A percentile compares a stretch with the other conserved stretches of the same genome.
These are phyloP conservation scores for Anthonomus grandis DNA, from an alignment of 1,140 invertebrate genomes.

Conservation along the genomic window DNA sequence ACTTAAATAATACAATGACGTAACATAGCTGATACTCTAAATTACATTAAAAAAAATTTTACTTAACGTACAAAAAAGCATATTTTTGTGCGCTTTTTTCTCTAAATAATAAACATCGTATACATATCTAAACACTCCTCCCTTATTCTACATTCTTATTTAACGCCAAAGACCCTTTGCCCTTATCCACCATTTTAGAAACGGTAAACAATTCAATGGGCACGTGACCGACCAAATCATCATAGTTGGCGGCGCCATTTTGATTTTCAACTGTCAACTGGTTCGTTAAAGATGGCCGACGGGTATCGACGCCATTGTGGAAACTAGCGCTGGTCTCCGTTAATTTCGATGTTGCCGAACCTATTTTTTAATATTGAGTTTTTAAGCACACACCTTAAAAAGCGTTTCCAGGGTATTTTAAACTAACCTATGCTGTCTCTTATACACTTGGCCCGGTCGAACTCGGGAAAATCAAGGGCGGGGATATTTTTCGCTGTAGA, in stretches of 20 bases:
- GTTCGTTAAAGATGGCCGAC: constrained; percentile 25
- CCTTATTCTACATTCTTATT: background rate
- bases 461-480: constrained; percentile 29
- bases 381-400: background rate
- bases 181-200: constrained; percentile 39
- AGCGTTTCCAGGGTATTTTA: background rate
- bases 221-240: constrained; percentile 46
- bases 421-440: constrained; percentile 24
- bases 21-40: too few relatives aligned
- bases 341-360: constrained; percentile 28
- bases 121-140: too few relatives aligned
- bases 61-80: too few relatives aligned
- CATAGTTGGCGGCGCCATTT: constrained; percentile 17
- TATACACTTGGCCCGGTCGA: constrained; percentile 15
- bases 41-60: too few relatives aligned
- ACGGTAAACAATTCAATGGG: constrained; percentile 51
- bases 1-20: too few relatives aligned
- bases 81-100: too few relatives aligned
- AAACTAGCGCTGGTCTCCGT: constrained; percentile 11
- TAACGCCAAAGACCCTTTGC: background rate
- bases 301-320: constrained; percentile 9
- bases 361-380: constrained; percentile 12
- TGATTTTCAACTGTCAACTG: constrained; percentile 18
- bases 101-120: too few relatives aligned
- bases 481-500: constrained; percentile 41